These are phyloP conservation scores for Acrocephalus arundinaceus DNA, from an alignment of 2,113 vertebrate species.

Conservation along the genomic window DNA sequence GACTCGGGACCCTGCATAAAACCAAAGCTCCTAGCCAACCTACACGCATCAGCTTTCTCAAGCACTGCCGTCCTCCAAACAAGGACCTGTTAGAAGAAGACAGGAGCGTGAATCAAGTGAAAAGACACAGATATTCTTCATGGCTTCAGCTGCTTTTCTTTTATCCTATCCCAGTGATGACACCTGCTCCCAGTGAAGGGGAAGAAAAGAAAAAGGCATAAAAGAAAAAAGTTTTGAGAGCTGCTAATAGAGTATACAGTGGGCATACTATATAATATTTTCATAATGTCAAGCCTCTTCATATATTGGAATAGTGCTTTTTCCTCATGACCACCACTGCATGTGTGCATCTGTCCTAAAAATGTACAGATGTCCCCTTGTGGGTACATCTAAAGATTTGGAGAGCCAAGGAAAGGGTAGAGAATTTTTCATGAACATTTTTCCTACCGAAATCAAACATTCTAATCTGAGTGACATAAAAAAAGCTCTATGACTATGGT, in stretches of 20 bases:
- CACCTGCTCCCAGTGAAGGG: not conserved
- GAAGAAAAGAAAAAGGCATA: not conserved
- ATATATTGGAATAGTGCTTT: not conserved
- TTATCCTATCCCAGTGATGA: not conserved
- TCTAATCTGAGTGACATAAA: not conserved
- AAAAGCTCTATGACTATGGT: not conserved
- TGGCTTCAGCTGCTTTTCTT: not conserved
- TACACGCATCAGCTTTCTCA: not conserved
- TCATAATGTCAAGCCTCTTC: not conserved
- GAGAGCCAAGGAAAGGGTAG: not conserved
- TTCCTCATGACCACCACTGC: not conserved
- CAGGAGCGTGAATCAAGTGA: not conserved
- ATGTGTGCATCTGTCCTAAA: not conserved
- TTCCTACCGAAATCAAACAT: not conserved
- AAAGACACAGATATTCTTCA: not conserved
- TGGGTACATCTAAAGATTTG: not conserved
- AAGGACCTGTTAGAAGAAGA: not conserved
- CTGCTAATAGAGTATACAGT: not conserved
- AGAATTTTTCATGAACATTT: not conserved
- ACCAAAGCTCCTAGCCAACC: not conserved
- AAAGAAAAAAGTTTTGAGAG: not conserved
- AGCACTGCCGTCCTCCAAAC: not conserved
- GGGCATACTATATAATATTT: not conserved
- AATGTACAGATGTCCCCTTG: not conserved
- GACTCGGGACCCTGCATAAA: not conserved